Conservation (phyloP, 92 coral and sea anemone species). For the Epizoanthus illoricatus region DNA sequence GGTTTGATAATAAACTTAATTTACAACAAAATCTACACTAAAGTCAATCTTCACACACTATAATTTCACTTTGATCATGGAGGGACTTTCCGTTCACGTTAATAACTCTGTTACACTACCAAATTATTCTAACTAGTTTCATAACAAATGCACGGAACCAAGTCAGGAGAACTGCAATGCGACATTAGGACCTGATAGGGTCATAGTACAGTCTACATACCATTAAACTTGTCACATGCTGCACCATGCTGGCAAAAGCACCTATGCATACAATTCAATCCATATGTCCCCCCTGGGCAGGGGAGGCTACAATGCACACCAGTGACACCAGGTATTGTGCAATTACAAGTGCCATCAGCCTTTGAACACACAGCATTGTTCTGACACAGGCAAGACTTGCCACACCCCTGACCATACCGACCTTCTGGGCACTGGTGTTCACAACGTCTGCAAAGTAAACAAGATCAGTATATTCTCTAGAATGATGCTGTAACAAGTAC, state of each 20-base stretch:
- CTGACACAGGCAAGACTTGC: conserved; percentile 67
- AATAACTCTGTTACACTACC: too few species aligned
- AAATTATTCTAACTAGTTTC: too few species aligned
- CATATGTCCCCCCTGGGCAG: conserved; percentile 78
- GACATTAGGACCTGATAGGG: not conserved
- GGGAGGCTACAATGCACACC: conserved; percentile 83
- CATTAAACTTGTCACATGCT: conserved; percentile 78
- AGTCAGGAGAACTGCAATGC: not conserved
- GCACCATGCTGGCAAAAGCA: conserved; percentile 77
- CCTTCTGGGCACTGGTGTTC: conserved; percentile 64
- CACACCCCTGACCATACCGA: conserved; percentile 72
- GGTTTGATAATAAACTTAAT: too few species aligned
- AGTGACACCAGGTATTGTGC: conserved; percentile 78
- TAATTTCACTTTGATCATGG: too few species aligned
- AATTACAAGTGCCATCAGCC: conserved; percentile 76
- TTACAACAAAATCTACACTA: too few species aligned
- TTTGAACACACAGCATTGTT: conserved; percentile 62
- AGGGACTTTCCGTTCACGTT: too few species aligned
- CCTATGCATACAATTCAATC: conserved; percentile 57
- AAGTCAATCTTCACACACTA: too few species aligned
- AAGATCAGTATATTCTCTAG: not conserved
- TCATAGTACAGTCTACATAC: conserved; percentile 27
- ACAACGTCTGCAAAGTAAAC: conserved; percentile 57
- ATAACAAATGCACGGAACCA: not conserved
- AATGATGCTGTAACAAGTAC: too few species aligned